Base-by-base conservation (phyloP, 2,888 invertebrate genomes). In the Drosophila paranaensis region DNA sequence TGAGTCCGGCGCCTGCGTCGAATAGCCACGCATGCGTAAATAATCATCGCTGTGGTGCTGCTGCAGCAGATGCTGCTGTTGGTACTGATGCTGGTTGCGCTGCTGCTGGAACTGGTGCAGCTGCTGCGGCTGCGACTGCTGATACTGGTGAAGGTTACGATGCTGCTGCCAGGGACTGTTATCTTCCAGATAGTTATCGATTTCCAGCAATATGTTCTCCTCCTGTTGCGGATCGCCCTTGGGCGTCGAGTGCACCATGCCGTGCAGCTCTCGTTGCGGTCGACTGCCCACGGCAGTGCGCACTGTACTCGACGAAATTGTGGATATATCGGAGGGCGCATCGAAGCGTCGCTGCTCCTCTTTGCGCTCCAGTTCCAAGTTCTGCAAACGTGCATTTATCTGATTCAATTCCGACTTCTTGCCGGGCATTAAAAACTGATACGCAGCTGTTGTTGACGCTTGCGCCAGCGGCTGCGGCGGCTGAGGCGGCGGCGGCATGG, bases 161-260 rank as follows among this genome's bases (percentile, higher is more conserved):
- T 60, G 68, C 2, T 55, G 74, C 62, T 78, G 81, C 77, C 83
- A 82, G 2, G 70, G 67, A 14, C 71, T 74, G 30, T 90, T 88
- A 3, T 88, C 89, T 10, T 86, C 89, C 11, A 92, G 62, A 46
- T 91, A 93, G 42, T 91, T 82, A 42, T 93, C 92, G 14, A 93
- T 92, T 81, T 93, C 93, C 20, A 75, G 72, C 30, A 92, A 61
- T 14, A 92, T 86, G 30, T 88, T 90, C 2, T 89, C 82, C 35
- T 75, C 80, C 3, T 13, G 1, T 0, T 57, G 67, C 8, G 40
- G 79, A 51, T 43, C 55, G 6, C 70, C 80, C 56, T 92, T 93
- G 0, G 93, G 93, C 5, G 93, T 93, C 0, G 93, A 93, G 57
- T 93, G 92, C 9, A 82, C 82, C 57, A 91, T 39, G 4, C 89